Percentiles rank a stretch among this genome's conserved stretches.
Evolutionary conservation across 1,140 invertebrate genomes (phyloP).

Genomic region (Tyrophagus putrescentiae): DNA sequence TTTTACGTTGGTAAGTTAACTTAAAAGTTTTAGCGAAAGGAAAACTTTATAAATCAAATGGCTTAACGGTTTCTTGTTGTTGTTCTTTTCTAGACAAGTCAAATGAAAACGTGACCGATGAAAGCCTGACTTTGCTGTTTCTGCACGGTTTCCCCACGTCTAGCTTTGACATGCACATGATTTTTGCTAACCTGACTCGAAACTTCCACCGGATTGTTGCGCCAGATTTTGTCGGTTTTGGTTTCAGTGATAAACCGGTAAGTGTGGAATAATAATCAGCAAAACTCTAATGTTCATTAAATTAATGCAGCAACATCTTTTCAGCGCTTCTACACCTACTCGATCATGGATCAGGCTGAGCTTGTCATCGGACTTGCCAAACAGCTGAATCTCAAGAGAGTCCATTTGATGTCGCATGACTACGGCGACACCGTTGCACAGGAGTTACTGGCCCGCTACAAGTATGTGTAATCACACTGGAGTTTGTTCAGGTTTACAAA

Average conservation of each 20-base stretch:
- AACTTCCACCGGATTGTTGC: constrained; percentile 31
- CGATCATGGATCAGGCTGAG: constrained; percentile 33
- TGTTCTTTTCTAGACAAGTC: constrained; percentile 22
- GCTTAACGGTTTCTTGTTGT: constrained; percentile 4
- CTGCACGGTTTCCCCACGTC: constrained; percentile 36
- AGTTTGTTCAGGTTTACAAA: background rate
- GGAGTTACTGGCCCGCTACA: constrained; percentile 31
- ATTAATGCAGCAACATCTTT: background rate
- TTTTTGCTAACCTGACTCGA: constrained; percentile 28
- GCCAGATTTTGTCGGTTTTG: constrained; percentile 34
- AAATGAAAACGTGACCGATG: constrained; percentile 7
- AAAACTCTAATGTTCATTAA: background rate
- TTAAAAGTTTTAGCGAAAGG: background rate
- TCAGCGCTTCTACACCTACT: constrained; percentile 30
- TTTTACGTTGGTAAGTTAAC: constrained; percentile 29
- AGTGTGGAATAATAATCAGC: constrained; percentile 12
- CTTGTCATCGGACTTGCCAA: constrained; percentile 31
- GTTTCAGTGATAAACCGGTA: constrained; percentile 36
- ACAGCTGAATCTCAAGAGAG: constrained; percentile 25
- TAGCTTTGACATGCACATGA: constrained; percentile 33
- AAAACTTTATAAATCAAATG: background rate
- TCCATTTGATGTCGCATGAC: constrained; percentile 35
- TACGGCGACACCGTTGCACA: constrained; percentile 35
- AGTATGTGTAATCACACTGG: constrained; percentile 18
- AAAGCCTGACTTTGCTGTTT: constrained; percentile 28